Conservation (phyloP, 2,113 vertebrate species). For the Microtus pennsylvanicus region DNA sequence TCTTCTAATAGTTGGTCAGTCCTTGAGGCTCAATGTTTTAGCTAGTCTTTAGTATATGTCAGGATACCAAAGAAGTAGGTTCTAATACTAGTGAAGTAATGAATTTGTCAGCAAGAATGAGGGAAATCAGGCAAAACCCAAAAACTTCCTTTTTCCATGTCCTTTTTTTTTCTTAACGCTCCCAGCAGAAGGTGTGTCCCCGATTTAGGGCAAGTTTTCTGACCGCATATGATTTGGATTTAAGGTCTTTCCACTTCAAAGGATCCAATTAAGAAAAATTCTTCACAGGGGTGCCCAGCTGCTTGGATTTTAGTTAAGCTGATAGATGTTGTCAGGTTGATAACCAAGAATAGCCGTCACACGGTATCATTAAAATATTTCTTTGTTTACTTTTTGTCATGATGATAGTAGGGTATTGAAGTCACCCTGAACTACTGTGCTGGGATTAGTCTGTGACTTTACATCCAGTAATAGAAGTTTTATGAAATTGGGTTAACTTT, state of each 20-base stretch:
- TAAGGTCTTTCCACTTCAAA: neutral
- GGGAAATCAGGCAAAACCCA: neutral
- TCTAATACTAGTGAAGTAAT: neutral
- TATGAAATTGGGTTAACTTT: too few relatives aligned
- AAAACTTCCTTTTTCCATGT: neutral
- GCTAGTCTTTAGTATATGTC: neutral
- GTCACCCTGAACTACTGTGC: neutral
- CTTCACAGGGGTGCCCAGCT: neutral
- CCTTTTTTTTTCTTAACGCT: neutral
- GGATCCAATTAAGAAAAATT: neutral
- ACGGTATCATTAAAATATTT: neutral
- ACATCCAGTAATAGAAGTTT: too few relatives aligned
- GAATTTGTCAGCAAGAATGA: neutral
- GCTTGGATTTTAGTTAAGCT: neutral
- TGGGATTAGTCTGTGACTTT: too few relatives aligned
- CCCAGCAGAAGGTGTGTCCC: neutral
- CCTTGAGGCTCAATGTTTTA: neutral
- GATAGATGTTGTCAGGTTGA: neutral
- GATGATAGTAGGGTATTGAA: neutral
- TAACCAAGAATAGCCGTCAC: neutral
- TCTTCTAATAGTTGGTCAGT: neutral
- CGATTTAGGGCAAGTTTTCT: neutral
- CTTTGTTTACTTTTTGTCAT: neutral
- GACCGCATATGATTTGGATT: neutral
- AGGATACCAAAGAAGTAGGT: neutral